These are phyloP conservation scores for Aphodius granarius DNA, from an alignment of 2,888 invertebrate genomes.

Conservation along the genomic window DNA sequence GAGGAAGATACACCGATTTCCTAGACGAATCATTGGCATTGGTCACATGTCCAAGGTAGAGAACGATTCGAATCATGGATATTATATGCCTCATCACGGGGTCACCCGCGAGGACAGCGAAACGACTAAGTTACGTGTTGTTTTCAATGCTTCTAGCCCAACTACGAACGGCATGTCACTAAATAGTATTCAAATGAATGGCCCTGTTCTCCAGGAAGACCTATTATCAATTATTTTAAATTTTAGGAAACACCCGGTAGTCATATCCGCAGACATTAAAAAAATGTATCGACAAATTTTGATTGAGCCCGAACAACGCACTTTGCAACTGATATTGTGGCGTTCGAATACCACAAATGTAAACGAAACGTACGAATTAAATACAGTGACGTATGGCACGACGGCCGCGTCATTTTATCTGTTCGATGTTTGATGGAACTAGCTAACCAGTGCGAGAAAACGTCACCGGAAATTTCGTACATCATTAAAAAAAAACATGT, in stretches of 20 bases:
- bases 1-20: conserved; percentile 2
- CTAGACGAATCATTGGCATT: background rate
- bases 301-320: conserved; percentile 32
- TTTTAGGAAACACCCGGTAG: conserved; percentile 36
- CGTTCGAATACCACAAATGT: conserved; percentile 24
- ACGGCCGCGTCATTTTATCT: conserved; percentile 33
- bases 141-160: conserved; percentile 7
- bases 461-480: conserved; percentile 28
- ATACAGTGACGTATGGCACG: conserved; percentile 21
- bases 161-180: conserved; percentile 34
- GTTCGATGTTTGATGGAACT: conserved; percentile 30
- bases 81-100: conserved; percentile 13
- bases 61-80: background rate
- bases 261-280: conserved; percentile 38
- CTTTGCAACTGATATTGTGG: conserved; percentile 36
- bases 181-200: conserved; percentile 39
- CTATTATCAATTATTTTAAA: conserved; percentile 37
- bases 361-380: conserved; percentile 27
- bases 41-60: conserved; percentile 9
- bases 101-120: background rate
- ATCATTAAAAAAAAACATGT: conserved; percentile 27
- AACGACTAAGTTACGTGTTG: conserved; percentile 9
- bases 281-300: conserved; percentile 41
- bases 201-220: conserved; percentile 38
- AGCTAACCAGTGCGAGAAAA: conserved; percentile 24